Evolutionary conservation across 2,888 invertebrate species (phyloP).

Genomic region (Oscheius myriophilus): DNA sequence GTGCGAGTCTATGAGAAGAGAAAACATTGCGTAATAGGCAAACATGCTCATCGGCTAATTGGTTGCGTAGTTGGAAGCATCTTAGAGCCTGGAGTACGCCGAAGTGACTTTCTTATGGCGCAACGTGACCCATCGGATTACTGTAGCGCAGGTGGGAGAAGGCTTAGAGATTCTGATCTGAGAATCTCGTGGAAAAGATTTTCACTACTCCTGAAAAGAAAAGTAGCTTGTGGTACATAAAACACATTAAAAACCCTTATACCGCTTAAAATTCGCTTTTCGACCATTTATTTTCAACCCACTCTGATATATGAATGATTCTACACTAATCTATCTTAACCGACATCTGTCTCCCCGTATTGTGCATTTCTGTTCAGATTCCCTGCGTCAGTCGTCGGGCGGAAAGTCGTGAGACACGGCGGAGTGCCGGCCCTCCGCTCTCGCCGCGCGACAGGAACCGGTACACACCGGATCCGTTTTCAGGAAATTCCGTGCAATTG

Average conservation of each 20-base stretch:
- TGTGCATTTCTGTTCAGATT: no score
- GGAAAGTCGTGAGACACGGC: constrained; percentile 29
- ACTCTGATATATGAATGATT: no score
- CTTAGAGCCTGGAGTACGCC: constrained; percentile 16
- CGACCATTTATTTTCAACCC: no score
- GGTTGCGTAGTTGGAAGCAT: constrained; percentile 17
- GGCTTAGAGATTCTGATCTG: no score
- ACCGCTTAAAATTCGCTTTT: no score
- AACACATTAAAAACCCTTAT: no score
- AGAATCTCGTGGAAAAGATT: no score
- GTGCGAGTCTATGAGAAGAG: neutral
- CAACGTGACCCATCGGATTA: neutral
- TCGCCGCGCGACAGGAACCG: constrained; percentile 28
- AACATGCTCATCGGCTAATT: constrained; percentile 19
- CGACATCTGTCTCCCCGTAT: no score
- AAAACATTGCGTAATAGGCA: constrained; percentile 14
- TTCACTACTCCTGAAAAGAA: no score
- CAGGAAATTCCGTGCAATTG: constrained; percentile 21
- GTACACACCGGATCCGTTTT: constrained; percentile 23
- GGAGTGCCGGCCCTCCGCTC: constrained; percentile 25
- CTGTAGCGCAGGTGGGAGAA: no score
- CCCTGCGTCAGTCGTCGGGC: neutral
- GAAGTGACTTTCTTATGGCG: constrained; percentile 29
- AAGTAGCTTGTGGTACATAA: no score
- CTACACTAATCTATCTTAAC: no score